Evolutionary conservation across 2,888 invertebrate species (phyloP), one percentile per base, ranked within the genome.

Genomic region (Plusia festucae): DNA sequence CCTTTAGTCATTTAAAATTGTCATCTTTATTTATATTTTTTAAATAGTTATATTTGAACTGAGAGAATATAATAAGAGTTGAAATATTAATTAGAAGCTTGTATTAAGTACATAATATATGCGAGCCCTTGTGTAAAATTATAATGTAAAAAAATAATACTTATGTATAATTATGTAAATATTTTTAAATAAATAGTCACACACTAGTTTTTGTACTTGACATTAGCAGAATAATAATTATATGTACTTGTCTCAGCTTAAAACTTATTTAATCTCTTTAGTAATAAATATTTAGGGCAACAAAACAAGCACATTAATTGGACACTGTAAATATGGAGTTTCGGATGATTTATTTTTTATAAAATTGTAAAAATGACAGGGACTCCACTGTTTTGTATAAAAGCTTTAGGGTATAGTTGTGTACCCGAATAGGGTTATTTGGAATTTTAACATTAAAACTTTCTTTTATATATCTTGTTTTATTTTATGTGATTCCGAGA

Each of bases 81-180:
- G 71, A 72, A 71, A 68, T 73, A 73, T 79, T 20, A 57, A 78
- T 74, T 69, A 76, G 76, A 77, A 57, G 51, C 62, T 70, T 71
- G 58, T 79, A 76, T 61, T 64, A 56, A 76, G 64, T 70, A 74
- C 68, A 75, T 63, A 57, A 68, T 60, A 64, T 62, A 71, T 72
- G 66, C 72, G 70, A 84, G 78, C 79, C 81, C 81, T 76, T 79
- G 78, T 82, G 80, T 83, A 79, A 86, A 84, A 85, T 86, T 87
- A 76, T 85, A 60, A 80, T 88, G 85, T 88, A 89, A 86, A 79
- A 73, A 61, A 66, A 70, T 60, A 60, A 53, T 78, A n/a, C n/a
- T n/a, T n/a, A 75, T 85, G 72, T 88, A 85, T 93, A 90, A 87
- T 87, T 87, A 89, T 92, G 93, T 91, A 90, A 90, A 91, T 91